Conservation (phyloP, 2,113 vertebrate genomes). For the Lipophrys pholis region DNA sequence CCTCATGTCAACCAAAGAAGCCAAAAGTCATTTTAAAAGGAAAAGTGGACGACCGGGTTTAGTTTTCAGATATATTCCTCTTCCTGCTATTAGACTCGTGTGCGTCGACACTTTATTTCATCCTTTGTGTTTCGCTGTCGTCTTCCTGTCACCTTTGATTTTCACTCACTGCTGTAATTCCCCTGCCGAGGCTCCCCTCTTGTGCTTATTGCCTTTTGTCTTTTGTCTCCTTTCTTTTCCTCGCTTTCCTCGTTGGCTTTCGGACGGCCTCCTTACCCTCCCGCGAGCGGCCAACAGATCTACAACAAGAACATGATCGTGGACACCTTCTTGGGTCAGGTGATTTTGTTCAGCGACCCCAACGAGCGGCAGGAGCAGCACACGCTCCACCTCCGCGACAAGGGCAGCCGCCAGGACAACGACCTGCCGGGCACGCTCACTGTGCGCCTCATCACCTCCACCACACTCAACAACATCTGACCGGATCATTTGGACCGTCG, state of each 20-base stretch:
- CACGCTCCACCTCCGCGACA: slow-evolving; percentile 92
- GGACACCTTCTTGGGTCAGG: slow-evolving; percentile 96
- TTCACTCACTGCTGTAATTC: neutral
- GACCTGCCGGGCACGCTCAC: slow-evolving; percentile 90
- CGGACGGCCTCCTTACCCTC: neutral
- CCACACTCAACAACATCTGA: slow-evolving; percentile 89
- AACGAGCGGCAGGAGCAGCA: slow-evolving; percentile 89
- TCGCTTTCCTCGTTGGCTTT: slow-evolving; percentile 14
- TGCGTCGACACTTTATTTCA: neutral
- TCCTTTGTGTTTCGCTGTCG: neutral
- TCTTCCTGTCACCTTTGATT: neutral
- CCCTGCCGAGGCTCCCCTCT: neutral
- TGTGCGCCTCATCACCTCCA: slow-evolving; percentile 89
- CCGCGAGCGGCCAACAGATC: slow-evolving; percentile 70
- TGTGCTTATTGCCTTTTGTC: slow-evolving; percentile 21
- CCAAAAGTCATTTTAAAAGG: too few species aligned
- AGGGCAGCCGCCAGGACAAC: slow-evolving; percentile 85
- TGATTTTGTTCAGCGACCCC: slow-evolving; percentile 87
- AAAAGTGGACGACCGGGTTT: too few species aligned
- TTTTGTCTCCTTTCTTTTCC: slow-evolving; percentile 27
- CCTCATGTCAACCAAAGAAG: too few species aligned
- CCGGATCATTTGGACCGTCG: neutral
- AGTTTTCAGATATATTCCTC: too few species aligned
- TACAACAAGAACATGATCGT: slow-evolving; percentile 90
- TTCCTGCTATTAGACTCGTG: too few species aligned